These are phyloP conservation scores for Hippocampus kuda DNA, from an alignment of 2,797 vertebrate species.

Conservation along the genomic window DNA sequence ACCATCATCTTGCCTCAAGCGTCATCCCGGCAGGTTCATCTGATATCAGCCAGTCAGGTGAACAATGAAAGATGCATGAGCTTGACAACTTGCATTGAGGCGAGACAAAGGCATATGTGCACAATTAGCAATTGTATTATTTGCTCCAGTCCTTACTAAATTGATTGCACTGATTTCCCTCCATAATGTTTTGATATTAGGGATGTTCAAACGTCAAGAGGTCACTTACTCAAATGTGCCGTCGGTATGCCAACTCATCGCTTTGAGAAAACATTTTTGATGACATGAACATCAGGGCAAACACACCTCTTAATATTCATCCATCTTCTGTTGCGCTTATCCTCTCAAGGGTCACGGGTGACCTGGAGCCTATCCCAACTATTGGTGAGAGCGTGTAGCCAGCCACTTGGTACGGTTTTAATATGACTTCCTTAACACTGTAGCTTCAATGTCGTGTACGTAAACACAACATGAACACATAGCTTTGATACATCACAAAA, in stretches of 20 bases:
- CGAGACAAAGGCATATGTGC: slow-evolving; percentile 23
- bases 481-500: no score
- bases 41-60: slow-evolving; percentile 56
- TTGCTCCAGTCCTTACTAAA: neutral
- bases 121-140: neutral
- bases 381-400: no score
- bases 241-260: neutral
- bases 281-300: neutral
- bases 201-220: neutral
- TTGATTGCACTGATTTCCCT: neutral
- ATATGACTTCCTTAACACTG: no score
- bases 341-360: neutral
- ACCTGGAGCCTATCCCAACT: neutral
- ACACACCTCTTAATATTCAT: neutral
- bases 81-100: slow-evolving; percentile 43
- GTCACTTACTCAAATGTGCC: neutral
- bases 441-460: neutral
- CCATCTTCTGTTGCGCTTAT: neutral
- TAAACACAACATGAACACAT: neutral
- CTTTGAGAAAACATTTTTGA: neutral
- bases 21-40: slow-evolving; percentile 53
- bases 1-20: slow-evolving; percentile 32
- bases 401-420: neutral
- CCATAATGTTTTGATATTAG: neutral
- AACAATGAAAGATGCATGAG: slow-evolving; percentile 76